A percentile compares a stretch with the other conserved stretches of the same genome.
Conservation (phyloP, 2,888 invertebrate species). For the Choreutis nemorana region DNA sequence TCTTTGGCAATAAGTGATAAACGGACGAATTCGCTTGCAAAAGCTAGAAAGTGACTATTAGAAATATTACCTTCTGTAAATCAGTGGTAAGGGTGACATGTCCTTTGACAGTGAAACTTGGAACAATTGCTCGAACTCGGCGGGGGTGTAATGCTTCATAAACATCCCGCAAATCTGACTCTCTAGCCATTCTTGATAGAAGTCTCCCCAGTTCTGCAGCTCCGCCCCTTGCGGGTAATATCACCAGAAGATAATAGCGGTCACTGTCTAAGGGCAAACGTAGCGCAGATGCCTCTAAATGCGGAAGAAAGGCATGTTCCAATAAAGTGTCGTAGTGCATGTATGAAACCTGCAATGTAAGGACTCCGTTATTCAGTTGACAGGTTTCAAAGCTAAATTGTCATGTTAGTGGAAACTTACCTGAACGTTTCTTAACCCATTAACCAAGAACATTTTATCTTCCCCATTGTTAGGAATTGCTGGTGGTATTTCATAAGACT, state of each 20-base stretch:
- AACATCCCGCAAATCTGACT: slow-evolving; percentile 71
- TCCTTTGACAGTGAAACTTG: slow-evolving; percentile 81
- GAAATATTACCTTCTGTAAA: slow-evolving; percentile 81
- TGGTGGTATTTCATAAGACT: slow-evolving; percentile 40
- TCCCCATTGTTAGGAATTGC: slow-evolving; percentile 24
- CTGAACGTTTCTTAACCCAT: slow-evolving; percentile 50
- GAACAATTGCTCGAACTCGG: slow-evolving; percentile 79
- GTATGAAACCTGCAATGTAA: slow-evolving; percentile 61
- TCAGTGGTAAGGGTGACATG: slow-evolving; percentile 82
- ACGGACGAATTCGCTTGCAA: no score
- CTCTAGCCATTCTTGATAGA: slow-evolving; percentile 68
- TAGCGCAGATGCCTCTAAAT: slow-evolving; percentile 74
- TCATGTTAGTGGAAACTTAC: slow-evolving; percentile 19
- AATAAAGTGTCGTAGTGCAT: slow-evolving; percentile 81
- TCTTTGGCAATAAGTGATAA: no score
- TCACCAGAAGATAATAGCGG: slow-evolving; percentile 77
- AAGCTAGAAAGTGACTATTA: slow-evolving; percentile 7
- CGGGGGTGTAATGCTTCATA: slow-evolving; percentile 73
- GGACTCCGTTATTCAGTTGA: not conserved
- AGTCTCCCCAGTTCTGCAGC: slow-evolving; percentile 69
- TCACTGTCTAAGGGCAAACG: slow-evolving; percentile 83
- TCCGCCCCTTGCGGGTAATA: slow-evolving; percentile 73
- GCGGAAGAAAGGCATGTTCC: slow-evolving; percentile 77
- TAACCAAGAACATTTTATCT: slow-evolving; percentile 43
- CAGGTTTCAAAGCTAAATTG: not conserved